Percentiles rank a stretch among this genome's conserved stretches.
These are phyloP conservation scores for Tolypeutes matacus DNA, from an alignment of 2,797 vertebrate genomes.

Conservation along the genomic window DNA sequence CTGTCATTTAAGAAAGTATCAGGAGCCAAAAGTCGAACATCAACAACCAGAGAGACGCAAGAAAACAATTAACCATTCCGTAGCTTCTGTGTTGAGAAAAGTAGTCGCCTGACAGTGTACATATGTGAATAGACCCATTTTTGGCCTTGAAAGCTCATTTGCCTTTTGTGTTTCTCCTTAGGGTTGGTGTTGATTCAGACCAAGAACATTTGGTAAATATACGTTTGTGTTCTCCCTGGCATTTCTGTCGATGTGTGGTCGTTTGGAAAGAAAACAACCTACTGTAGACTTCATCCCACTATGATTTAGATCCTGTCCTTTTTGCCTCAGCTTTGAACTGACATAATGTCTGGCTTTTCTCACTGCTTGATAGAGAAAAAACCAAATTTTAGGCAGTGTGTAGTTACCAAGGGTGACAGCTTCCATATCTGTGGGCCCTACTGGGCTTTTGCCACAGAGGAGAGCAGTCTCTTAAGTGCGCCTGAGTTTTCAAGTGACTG, in stretches of 20 bases:
- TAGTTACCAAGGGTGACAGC: conserved; percentile 69
- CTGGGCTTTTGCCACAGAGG: conserved; percentile 50
- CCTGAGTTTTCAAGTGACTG: conserved; percentile 69
- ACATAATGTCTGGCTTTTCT: conserved; percentile 71
- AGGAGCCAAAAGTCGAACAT: conserved; percentile 39
- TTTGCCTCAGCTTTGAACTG: conserved; percentile 68
- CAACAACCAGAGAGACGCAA: conserved; percentile 48
- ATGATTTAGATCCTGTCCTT: conserved; percentile 44
- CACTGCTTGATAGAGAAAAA: conserved; percentile 37
- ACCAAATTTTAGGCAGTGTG: conserved; percentile 30
- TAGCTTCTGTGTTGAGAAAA: conserved; percentile 39
- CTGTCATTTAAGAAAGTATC: conserved; percentile 64
- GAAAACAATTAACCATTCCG: neutral
- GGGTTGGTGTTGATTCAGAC: conserved; percentile 96
- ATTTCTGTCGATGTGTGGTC: conserved; percentile 12
- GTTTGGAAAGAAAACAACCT: conserved; percentile 60
- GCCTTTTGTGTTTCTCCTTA: conserved; percentile 86
- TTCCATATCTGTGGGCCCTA: conserved; percentile 51
- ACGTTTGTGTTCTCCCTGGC: neutral
- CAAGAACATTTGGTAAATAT: conserved; percentile 94
- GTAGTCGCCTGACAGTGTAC: neutral
- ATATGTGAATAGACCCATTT: conserved; percentile 30
- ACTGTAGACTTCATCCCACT: conserved; percentile 16
- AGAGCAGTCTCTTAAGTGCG: conserved; percentile 42
- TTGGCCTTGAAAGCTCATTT: conserved; percentile 73